Conservation (phyloP, 1,140 invertebrate genomes). For the Kradibia gibbosae region DNA sequence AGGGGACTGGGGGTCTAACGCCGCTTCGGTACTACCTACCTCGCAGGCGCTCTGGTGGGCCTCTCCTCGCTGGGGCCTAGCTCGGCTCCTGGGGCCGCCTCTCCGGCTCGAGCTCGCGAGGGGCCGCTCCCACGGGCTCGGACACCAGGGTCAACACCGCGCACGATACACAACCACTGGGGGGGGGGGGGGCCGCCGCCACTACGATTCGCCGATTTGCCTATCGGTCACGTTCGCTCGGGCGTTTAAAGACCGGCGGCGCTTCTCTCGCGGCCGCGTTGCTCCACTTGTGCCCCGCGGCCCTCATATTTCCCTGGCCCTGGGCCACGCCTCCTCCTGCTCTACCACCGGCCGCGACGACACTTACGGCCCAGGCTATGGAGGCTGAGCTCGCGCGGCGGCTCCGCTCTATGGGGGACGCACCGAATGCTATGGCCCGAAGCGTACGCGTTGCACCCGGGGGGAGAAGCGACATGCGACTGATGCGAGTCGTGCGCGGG, state of each 20-base stretch:
- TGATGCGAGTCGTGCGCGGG: neutral
- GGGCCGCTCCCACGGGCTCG: too few relatives aligned
- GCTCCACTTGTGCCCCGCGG: constrained; percentile 34
- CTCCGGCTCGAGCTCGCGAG: neutral
- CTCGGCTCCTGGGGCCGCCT: neutral
- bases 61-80: neutral
- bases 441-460: constrained; percentile 13
- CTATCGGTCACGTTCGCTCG: constrained; percentile 21
- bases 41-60: neutral
- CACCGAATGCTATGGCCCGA: too few relatives aligned
- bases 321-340: neutral
- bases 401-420: too few relatives aligned
- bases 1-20: neutral
- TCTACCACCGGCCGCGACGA: neutral
- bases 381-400: neutral
- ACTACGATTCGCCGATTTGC: neutral
- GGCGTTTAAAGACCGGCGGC: constrained; percentile 45
- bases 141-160: neutral
- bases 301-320: constrained; percentile 14
- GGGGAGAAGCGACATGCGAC: constrained; percentile 28
- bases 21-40: neutral
- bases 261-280: constrained; percentile 1
- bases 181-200: neutral
- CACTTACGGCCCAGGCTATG: neutral
- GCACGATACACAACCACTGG: neutral